A percentile compares a stretch with the other conserved stretches of the same genome.
These are phyloP conservation scores for Eciton burchellii DNA, from an alignment of 1,140 invertebrate genomes.

Conservation along the genomic window DNA sequence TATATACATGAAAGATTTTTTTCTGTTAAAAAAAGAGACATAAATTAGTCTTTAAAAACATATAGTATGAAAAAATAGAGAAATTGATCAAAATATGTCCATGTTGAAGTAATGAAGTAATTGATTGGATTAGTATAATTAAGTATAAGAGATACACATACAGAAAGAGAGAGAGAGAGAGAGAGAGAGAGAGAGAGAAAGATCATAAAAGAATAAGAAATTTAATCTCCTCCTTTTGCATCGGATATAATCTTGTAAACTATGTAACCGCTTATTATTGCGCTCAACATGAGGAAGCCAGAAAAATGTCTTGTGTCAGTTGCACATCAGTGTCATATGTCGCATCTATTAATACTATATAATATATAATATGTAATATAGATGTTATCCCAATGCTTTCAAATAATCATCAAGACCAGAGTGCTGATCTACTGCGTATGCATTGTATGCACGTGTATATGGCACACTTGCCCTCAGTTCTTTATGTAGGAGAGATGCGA, in stretches of 20 bases:
- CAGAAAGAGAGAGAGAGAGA: background rate
- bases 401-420: constrained; percentile 27
- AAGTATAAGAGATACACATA: background rate
- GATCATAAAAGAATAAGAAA: too few relatives aligned
- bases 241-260: background rate
- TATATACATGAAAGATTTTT: background rate
- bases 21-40: background rate
- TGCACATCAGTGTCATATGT: background rate
- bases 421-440: constrained; percentile 11
- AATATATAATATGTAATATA: too few relatives aligned
- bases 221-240: background rate
- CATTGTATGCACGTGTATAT: constrained; percentile 56
- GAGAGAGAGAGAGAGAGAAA: too few relatives aligned
- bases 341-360: background rate
- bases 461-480: constrained; percentile 40
- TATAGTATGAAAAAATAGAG: too few relatives aligned
- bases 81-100: background rate
- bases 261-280: background rate
- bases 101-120: background rate
- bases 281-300: constrained; percentile 8
- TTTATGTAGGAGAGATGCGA: constrained; percentile 62
- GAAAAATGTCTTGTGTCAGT: background rate
- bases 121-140: constrained; percentile 2
- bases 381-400: constrained; percentile 11
- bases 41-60: background rate